Base-by-base conservation (phyloP, 2,113 vertebrate genomes). In the Crotalus tigris region DNA sequence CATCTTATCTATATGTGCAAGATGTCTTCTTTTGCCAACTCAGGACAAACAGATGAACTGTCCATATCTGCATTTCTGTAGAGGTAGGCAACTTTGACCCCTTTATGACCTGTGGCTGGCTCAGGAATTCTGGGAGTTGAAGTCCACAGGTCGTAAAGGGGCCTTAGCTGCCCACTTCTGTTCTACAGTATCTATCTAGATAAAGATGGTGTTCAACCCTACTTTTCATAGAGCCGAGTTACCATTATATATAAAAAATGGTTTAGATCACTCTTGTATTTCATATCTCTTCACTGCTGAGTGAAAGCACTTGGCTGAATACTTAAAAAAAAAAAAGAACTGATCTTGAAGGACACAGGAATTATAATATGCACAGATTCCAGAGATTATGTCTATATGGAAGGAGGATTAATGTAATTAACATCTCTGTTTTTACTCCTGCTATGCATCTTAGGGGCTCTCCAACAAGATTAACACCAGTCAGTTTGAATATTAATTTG, bases 401-500 rank as follows among this genome's bases (percentile, higher is more conserved):
- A 96, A 96, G 12, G 10, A 93, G 90, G 46, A 94, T 94, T 95
- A 96, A 97, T 95, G 93, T 95, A 94, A 97, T 97, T 97, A 94
- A 93, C 55, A 95, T 92, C 88, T 61, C 88, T 53, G 89, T n/a
- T 96, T 93, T 93, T 92, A 91, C 61, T 93, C 95, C 92, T 97
- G 92, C 95, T 92, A 94, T 92, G 95, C 95, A 96, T 94, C 94
- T 88, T 0, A 0, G 93, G 55, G 91, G 91, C 90, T 95, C 94
- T 97, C 96, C 0, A 0, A 90, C 91, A 93, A 95, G 96, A 95
- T 94, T 96, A 96, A 96, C 96, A 95, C 91, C 94, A 96, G 95
- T 93, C 93, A 96, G 92, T 93, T 93, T 95, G 94, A 96, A 96
- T 97, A 97, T 96, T 94, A 91, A 95, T 96, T 96, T 96, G 94